phyloP scores from a whole-genome alignment of 1,140 invertebrate species.

The Aradophagus sp. region DNA sequence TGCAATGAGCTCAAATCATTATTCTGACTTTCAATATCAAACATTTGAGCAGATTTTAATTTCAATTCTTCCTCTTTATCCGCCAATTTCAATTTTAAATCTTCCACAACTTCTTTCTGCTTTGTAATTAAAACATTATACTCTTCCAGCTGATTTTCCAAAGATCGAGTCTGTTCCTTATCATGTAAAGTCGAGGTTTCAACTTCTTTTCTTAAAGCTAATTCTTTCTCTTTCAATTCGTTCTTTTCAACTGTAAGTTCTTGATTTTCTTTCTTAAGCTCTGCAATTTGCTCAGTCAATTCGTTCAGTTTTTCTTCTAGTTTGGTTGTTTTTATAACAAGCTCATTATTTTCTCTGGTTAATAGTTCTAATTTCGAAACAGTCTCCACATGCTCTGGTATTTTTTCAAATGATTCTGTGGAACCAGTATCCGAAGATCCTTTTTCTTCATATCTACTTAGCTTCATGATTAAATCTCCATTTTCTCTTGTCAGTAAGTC shows the following conservation, averaged over 20 bases:
- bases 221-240: slow-evolving; percentile 41
- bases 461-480: slow-evolving; percentile 72
- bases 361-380: slow-evolving; percentile 80
- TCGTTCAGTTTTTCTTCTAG: slow-evolving; percentile 64
- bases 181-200: slow-evolving; percentile 46
- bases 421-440: slow-evolving; percentile 73
- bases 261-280: slow-evolving; percentile 71
- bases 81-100: slow-evolving; percentile 61
- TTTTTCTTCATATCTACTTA: slow-evolving; percentile 77
- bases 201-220: slow-evolving; percentile 61
- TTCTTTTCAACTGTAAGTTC: slow-evolving; percentile 70
- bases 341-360: slow-evolving; percentile 77
- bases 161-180: too few relatives aligned
- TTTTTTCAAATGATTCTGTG: slow-evolving; percentile 72
- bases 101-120: slow-evolving; percentile 69
- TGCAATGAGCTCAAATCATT: slow-evolving; percentile 54
- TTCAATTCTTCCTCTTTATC: slow-evolving; percentile 63
- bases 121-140: slow-evolving; percentile 72
- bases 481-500: slow-evolving; percentile 80
- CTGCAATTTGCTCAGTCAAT: slow-evolving; percentile 48
- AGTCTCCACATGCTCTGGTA: slow-evolving; percentile 75
- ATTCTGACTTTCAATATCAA: slow-evolving; percentile 34
- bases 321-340: slow-evolving; percentile 76
- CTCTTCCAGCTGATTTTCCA: slow-evolving; percentile 74
- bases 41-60: slow-evolving; percentile 46